phyloP scores from a whole-genome alignment of 2,888 invertebrate genomes.

The Diachrysia chrysitis region DNA sequence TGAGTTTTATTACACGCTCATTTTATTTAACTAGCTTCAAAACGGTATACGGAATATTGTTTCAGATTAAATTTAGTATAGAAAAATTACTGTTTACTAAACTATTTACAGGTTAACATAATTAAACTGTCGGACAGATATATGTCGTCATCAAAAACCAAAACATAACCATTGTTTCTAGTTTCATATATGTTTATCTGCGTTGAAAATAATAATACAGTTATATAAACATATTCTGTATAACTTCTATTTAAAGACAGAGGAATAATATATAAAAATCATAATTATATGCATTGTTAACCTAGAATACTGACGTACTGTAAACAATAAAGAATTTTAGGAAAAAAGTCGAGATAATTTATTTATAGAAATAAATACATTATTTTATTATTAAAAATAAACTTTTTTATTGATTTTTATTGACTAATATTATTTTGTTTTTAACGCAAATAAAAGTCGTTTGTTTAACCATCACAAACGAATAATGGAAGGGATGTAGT shows the following conservation, averaged over 20 bases:
- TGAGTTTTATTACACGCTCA: conserved; percentile 29
- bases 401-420: no score
- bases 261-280: no score
- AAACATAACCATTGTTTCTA: not conserved
- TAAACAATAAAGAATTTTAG: not conserved
- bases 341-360: no score
- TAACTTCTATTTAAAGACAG: not conserved
- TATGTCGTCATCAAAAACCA: not conserved
- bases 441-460: no score
- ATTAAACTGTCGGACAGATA: no score
- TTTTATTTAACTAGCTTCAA: conserved; percentile 31
- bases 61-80: no score
- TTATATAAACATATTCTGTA: not conserved
- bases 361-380: no score
- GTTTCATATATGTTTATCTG: not conserved
- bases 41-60: no score
- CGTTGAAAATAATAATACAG: not conserved
- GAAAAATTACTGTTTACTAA: no score
- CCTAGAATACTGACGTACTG: not conserved
- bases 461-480: not conserved
- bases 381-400: no score
- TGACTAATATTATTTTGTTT: no score
- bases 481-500: not conserved
- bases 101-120: no score
- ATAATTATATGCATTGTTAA: not conserved